Conservation (phyloP, 2,113 vertebrate genomes). For the Chloroceryle aenea region DNA sequence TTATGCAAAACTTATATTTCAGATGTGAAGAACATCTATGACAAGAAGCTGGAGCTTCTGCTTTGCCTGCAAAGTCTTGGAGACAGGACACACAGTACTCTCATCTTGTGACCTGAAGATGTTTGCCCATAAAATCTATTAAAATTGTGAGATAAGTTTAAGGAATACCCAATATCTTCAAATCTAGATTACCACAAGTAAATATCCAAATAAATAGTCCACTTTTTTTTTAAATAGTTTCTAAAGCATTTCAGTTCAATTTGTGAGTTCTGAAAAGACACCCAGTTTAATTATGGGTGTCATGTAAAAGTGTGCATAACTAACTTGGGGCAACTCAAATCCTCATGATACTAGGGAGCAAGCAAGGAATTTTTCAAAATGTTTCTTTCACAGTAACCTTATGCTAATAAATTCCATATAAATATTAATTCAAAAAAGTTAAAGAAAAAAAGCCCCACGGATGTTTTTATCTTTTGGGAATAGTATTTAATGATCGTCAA, state of each 20-base stretch:
- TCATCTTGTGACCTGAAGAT: not conserved
- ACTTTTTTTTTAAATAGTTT: not conserved
- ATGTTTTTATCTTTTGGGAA: not conserved
- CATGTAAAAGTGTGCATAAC: fast-evolving
- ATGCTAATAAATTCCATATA: not conserved
- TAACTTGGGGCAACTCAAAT: not conserved
- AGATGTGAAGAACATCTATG: not conserved
- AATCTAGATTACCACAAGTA: not conserved
- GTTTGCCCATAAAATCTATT: not conserved
- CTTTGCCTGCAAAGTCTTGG: not conserved
- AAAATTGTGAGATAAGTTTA: not conserved
- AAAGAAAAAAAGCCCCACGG: not conserved
- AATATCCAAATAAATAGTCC: not conserved
- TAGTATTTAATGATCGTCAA: not conserved
- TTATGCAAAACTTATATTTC: not conserved
- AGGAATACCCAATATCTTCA: not conserved
- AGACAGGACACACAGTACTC: fast-evolving
- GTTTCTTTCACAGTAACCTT: not conserved
- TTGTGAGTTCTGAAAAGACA: not conserved
- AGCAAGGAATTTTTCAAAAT: not conserved
- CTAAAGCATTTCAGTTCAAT: not conserved
- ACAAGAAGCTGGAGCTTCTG: not conserved
- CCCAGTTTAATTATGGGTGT: fast-evolving
- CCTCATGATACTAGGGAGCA: not conserved
- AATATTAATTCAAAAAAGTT: constrained; percentile 15